phyloP scores from a whole-genome alignment of 2,797 vertebrate genomes.

The Choloepus didactylus region DNA sequence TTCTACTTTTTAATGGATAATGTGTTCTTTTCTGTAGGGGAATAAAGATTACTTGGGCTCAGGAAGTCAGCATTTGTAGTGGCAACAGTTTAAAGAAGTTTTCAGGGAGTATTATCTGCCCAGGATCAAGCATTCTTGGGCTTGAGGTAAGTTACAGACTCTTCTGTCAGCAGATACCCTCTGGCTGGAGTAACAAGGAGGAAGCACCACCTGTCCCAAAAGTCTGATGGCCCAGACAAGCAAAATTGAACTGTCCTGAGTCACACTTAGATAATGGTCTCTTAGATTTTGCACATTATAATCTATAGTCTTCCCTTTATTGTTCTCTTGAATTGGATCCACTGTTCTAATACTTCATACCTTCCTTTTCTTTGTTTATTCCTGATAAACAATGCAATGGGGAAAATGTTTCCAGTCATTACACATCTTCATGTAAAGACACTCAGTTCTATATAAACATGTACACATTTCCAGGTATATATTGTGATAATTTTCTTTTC shows the following conservation, averaged over 20 bases:
- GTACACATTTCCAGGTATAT: not conserved
- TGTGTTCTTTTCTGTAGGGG: not conserved
- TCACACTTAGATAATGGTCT: not conserved
- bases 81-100: not conserved
- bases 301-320: not conserved
- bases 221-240: not conserved
- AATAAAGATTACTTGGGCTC: not conserved
- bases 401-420: not conserved
- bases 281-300: not conserved
- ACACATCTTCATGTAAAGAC: not conserved
- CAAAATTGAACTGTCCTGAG: not conserved
- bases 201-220: not conserved
- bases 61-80: not conserved
- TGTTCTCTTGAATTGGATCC: not conserved
- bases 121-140: not conserved
- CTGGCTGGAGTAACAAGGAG: not conserved
- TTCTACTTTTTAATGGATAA: not conserved
- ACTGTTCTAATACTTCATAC: not conserved
- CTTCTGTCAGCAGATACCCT: not conserved
- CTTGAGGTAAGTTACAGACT: not conserved
- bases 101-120: not conserved
- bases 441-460: not conserved
- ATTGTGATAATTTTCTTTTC: not conserved
- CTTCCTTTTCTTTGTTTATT: not conserved
- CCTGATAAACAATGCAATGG: not conserved